Evolutionary conservation across 2,797 vertebrate genomes (phyloP).

Genomic region (Staurois parvus): DNA sequence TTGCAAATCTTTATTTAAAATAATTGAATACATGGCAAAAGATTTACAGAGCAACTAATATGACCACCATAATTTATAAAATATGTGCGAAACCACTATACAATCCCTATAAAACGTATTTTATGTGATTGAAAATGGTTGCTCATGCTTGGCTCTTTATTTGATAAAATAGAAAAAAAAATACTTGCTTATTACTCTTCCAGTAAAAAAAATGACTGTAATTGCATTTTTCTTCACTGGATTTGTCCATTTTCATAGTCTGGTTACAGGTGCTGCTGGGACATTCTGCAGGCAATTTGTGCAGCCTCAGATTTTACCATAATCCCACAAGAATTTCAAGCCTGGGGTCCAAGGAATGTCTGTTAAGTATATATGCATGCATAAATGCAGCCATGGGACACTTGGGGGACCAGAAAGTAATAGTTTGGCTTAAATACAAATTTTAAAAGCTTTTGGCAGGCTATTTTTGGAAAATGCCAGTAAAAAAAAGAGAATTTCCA

Average conservation of each 20-base stretch:
- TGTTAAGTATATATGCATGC: constrained; percentile 18
- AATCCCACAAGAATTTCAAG: constrained; percentile 16
- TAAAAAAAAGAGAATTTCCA: neutral
- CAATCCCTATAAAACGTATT: too few relatives aligned
- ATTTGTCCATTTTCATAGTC: neutral
- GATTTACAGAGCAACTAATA: too few relatives aligned
- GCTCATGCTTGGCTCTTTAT: too few relatives aligned
- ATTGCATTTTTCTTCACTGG: neutral
- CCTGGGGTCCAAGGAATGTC: neutral
- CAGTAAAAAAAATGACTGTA: too few relatives aligned
- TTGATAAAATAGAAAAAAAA: too few relatives aligned
- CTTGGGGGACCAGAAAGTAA: constrained; percentile 20
- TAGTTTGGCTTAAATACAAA: constrained; percentile 27
- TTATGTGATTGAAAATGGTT: too few relatives aligned
- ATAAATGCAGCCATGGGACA: neutral
- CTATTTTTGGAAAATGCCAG: neutral
- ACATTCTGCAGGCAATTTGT: neutral
- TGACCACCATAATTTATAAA: too few relatives aligned
- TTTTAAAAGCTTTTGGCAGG: constrained; percentile 33
- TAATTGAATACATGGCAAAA: too few relatives aligned
- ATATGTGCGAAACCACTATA: too few relatives aligned
- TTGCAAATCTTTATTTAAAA: too few relatives aligned
- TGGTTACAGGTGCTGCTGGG: neutral
- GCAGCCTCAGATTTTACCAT: constrained; percentile 1
- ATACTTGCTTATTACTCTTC: too few relatives aligned